These are phyloP conservation scores for Oxyteleia sp. DNA, from an alignment of 2,888 invertebrate genomes.

Conservation along the genomic window DNA sequence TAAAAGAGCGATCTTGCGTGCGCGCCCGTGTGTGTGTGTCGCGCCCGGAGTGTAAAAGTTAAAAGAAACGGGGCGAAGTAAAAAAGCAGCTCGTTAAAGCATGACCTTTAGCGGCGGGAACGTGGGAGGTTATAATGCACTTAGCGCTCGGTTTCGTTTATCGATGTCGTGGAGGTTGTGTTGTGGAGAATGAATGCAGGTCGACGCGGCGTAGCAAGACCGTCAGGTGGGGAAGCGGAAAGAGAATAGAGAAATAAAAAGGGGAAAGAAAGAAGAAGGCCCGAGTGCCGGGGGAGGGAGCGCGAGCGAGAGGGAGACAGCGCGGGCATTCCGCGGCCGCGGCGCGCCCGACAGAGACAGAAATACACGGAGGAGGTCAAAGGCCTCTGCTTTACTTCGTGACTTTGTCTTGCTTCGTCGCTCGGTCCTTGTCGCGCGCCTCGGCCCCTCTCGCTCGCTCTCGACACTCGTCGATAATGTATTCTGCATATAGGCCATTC, in stretches of 20 bases:
- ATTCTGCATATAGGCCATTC: slow-evolving; percentile 76
- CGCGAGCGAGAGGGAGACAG: too few species aligned
- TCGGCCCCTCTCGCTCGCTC: slow-evolving; percentile 39
- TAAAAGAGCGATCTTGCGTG: slow-evolving; percentile 16
- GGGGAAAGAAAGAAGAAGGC: too few species aligned
- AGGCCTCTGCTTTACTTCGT: slow-evolving; percentile 84
- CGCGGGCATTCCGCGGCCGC: too few species aligned
- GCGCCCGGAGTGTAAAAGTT: slow-evolving; percentile 39
- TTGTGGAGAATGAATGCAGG: too few species aligned
- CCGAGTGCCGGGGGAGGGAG: too few species aligned
- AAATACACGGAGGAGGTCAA: slow-evolving; percentile 84
- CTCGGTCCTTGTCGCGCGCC: slow-evolving; percentile 30
- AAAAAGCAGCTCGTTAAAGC: slow-evolving; percentile 85
- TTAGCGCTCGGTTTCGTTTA: slow-evolving; percentile 80
- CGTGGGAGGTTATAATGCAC: slow-evolving; percentile 85
- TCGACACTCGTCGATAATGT: slow-evolving; percentile 78
- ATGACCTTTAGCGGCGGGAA: slow-evolving; percentile 86
- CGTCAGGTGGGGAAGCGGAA: too few species aligned
- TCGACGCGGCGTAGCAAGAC: too few species aligned
- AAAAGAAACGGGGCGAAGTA: slow-evolving; percentile 59
- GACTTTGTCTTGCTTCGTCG: slow-evolving; percentile 67
- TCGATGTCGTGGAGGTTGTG: too few species aligned
- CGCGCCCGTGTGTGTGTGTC: slow-evolving; percentile 19
- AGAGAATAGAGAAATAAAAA: too few species aligned
- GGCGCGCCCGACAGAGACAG: too few species aligned